A percentile compares a stretch with the other conserved stretches of the same genome.
phyloP scores from a whole-genome alignment of 2,888 invertebrate species.

The Drosophila paucipuncta region DNA sequence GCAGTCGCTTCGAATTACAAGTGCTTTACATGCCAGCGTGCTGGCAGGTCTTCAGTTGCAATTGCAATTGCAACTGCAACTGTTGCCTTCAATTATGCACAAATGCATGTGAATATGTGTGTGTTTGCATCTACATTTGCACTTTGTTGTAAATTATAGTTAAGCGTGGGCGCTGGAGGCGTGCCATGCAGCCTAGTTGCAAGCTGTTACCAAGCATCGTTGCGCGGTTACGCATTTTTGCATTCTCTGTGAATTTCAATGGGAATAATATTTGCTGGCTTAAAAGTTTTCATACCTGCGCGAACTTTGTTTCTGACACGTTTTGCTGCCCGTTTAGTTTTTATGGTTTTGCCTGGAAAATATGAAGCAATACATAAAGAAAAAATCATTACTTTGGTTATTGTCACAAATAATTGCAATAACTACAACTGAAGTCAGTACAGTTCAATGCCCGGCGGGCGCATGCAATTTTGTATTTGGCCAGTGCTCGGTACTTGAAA shows the following conservation, averaged over 20 bases:
- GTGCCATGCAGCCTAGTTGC: slow-evolving; percentile 33
- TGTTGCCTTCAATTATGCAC: slow-evolving; percentile 31
- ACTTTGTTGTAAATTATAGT: slow-evolving; percentile 57
- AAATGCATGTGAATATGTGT: slow-evolving; percentile 2
- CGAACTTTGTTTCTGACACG: slow-evolving; percentile 49
- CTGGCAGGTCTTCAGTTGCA: slow-evolving; percentile 68
- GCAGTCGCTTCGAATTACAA: slow-evolving; percentile 70
- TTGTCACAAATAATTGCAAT: slow-evolving; percentile 40
- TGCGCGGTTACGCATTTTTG: slow-evolving; percentile 67
- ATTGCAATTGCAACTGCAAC: slow-evolving; percentile 34
- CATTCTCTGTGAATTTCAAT: slow-evolving; percentile 62
- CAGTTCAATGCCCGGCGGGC: slow-evolving; percentile 65
- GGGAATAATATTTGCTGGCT: slow-evolving; percentile 23
- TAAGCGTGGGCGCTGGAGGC: slow-evolving; percentile 38
- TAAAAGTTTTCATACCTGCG: slow-evolving; percentile 55
- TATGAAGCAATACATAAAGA: slow-evolving; percentile 38
- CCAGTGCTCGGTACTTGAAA: slow-evolving; percentile 43
- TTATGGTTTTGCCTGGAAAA: slow-evolving; percentile 50
- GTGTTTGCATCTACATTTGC: slow-evolving; percentile 24
- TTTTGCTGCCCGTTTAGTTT: slow-evolving; percentile 40
- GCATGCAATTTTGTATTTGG: slow-evolving; percentile 51
- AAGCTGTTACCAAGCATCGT: slow-evolving; percentile 50
- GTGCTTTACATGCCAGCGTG: slow-evolving; percentile 68
- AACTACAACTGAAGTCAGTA: slow-evolving; percentile 21
- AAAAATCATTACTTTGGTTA: slow-evolving; percentile 45